Conservation (phyloP, 1,140 invertebrate species). For the Drosophila kohkoa region DNA sequence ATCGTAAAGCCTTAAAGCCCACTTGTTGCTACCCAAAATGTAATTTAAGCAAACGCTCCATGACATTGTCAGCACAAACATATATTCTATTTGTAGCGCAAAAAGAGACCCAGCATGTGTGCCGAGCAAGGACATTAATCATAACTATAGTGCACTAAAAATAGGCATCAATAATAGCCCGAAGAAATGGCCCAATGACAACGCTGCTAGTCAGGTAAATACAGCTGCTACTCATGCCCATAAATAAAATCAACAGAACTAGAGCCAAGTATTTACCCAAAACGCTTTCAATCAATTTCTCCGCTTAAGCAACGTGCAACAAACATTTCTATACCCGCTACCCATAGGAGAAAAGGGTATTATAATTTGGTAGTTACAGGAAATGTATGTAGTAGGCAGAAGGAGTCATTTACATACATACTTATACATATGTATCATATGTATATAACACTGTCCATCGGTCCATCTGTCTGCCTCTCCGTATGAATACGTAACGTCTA, state of each 20-base stretch:
- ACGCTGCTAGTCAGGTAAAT: conserved; percentile 30
- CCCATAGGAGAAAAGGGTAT: too few species aligned
- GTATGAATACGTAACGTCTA: too few species aligned
- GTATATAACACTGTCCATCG: too few species aligned
- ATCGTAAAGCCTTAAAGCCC: conserved; percentile 40
- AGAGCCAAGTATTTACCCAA: conserved; percentile 54
- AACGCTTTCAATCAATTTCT: conserved; percentile 66
- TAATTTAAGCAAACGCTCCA: conserved; percentile 64
- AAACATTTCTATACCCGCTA: too few species aligned
- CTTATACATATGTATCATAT: too few species aligned
- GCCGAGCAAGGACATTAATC: conserved; percentile 55
- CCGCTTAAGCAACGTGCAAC: too few species aligned
- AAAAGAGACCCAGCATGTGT: conserved; percentile 1
- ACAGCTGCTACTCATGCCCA: conserved; percentile 47
- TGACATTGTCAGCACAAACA: conserved; percentile 22
- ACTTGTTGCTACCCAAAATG: conserved; percentile 39
- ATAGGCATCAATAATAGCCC: conserved; percentile 64
- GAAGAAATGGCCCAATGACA: conserved; percentile 23
- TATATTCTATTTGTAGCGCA: conserved; percentile 14
- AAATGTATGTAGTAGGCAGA: too few species aligned
- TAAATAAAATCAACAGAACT: conserved; percentile 55
- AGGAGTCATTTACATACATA: too few species aligned
- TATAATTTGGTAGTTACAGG: too few species aligned
- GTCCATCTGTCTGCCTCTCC: too few species aligned
- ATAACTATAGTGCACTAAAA: conserved; percentile 48